phyloP scores from a whole-genome alignment of 2,797 vertebrate genomes.

The Microhierax caerulescens region DNA sequence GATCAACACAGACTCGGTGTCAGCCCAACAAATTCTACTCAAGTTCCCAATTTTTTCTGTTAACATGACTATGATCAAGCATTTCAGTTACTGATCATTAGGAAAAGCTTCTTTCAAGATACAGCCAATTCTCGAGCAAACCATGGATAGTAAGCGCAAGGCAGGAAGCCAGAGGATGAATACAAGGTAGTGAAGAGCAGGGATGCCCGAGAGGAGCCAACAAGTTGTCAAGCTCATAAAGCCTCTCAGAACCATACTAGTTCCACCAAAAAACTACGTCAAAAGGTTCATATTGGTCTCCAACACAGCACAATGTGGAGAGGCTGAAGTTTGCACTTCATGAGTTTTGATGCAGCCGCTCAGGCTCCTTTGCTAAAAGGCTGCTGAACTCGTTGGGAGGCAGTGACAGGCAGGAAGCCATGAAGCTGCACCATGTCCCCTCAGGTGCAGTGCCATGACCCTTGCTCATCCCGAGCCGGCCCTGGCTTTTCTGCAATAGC shows the following conservation, averaged over 20 bases:
- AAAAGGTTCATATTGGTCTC: background rate
- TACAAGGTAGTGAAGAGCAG: background rate
- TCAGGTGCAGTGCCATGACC: rapidly evolving
- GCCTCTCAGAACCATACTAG: background rate
- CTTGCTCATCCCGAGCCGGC: rapidly evolving
- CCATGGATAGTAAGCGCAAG: background rate
- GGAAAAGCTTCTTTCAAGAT: background rate
- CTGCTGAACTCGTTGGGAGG: background rate
- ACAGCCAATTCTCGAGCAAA: background rate
- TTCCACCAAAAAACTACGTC: background rate
- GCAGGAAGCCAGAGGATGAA: background rate
- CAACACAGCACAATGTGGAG: background rate
- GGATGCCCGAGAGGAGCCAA: background rate
- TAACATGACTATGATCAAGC: background rate
- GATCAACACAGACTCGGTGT: background rate
- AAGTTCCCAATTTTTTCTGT: background rate
- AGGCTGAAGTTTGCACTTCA: background rate
- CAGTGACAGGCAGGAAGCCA: background rate
- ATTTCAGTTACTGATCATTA: background rate
- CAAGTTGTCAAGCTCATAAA: rapidly evolving
- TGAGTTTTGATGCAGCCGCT: background rate
- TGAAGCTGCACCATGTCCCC: rapidly evolving
- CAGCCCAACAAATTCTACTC: background rate
- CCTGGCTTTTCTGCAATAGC: background rate
- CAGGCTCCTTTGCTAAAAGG: background rate